Conservation (phyloP, 37 sponge, comb jelly and placozoan species). For the Cliona cf. orientalis region DNA sequence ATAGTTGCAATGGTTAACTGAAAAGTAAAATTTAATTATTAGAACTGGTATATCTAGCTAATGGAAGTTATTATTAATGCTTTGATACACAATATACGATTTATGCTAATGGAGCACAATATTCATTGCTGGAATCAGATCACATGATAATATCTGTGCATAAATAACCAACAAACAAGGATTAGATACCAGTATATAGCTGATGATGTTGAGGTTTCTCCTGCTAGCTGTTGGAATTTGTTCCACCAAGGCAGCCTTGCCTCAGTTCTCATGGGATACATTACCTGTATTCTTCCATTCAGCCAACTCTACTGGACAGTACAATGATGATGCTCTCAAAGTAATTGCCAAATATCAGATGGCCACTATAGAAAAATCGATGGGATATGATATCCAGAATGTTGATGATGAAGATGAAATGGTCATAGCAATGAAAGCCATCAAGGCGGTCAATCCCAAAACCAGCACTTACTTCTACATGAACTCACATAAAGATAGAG, state of each 20-base stretch:
- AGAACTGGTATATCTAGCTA: too few relatives aligned
- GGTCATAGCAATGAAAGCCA: conserved; percentile 21
- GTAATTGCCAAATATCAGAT: conserved; percentile 40
- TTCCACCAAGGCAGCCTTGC: conserved; percentile 32
- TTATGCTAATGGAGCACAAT: too few relatives aligned
- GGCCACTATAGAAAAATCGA: conserved; percentile 59
- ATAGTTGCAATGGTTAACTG: too few relatives aligned
- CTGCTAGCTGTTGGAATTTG: too few relatives aligned
- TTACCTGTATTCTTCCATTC: conserved; percentile 60
- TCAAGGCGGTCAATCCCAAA: conserved; percentile 36
- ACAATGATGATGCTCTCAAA: conserved; percentile 19
- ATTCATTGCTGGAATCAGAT: too few relatives aligned
- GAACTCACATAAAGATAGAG: conserved; percentile 36
- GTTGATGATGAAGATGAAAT: conserved; percentile 50
- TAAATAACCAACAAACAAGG: too few relatives aligned
- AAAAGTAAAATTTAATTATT: too few relatives aligned
- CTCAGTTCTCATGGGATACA: conserved; percentile 65
- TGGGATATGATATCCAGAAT: conserved; percentile 18
- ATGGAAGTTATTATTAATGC: too few relatives aligned
- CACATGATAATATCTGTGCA: too few relatives aligned
- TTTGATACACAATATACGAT: too few relatives aligned
- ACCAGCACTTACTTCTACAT: conserved; percentile 31
- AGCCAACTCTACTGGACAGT: conserved; percentile 47
- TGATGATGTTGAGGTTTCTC: too few relatives aligned
- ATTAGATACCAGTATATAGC: too few relatives aligned